Evolutionary conservation across 2,113 vertebrate genomes (phyloP).

Genomic region (Rhinolophus ferrumequinum): DNA sequence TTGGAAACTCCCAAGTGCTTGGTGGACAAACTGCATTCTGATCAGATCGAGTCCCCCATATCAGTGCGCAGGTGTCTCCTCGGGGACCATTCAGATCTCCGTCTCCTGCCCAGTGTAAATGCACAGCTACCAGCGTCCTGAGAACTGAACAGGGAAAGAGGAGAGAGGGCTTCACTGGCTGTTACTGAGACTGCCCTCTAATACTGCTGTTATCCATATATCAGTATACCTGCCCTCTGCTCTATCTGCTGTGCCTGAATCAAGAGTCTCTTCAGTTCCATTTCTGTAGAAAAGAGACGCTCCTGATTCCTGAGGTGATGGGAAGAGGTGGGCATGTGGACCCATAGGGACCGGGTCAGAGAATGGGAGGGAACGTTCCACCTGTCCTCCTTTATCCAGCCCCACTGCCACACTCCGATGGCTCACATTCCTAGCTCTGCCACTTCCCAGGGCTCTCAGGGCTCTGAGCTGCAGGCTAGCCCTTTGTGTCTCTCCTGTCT

Average conservation of each 20-base stretch:
- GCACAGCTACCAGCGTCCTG: background rate
- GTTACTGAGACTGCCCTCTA: background rate
- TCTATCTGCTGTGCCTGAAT: background rate
- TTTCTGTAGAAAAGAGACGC: background rate
- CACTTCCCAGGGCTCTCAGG: background rate
- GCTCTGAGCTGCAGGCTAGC: background rate
- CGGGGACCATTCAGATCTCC: background rate
- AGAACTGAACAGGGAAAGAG: background rate
- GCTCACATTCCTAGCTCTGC: background rate
- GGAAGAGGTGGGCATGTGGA: background rate
- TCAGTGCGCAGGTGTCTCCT: background rate
- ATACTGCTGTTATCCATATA: background rate
- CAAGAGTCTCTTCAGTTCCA: background rate
- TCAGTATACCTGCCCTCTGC: background rate
- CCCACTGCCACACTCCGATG: background rate
- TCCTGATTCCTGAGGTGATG: background rate
- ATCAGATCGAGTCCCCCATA: background rate
- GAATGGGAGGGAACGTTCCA: background rate
- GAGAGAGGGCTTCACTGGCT: background rate
- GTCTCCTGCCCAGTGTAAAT: accelerated
- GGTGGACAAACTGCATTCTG: no score
- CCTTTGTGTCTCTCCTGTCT: background rate
- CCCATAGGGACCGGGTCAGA: background rate
- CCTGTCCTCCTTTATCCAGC: background rate
- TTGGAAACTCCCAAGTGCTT: background rate